Evolutionary conservation across 2,113 vertebrate genomes (phyloP), one percentile per base, ranked within the genome.

Genomic region (Sardina pilchardus): DNA sequence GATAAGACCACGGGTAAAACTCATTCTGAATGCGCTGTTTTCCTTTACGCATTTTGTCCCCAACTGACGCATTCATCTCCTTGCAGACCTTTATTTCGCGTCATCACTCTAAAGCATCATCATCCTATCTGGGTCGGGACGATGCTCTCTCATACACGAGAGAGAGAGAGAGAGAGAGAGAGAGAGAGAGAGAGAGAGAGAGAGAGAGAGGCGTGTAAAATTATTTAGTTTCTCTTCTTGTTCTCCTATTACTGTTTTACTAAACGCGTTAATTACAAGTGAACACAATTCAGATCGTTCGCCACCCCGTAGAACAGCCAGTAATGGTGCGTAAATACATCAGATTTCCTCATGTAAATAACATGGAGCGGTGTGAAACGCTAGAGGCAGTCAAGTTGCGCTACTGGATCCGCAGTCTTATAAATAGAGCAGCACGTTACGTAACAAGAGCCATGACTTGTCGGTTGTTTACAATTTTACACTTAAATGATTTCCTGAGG

Each of bases 11-110:
- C 44, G 63, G 67, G 67, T 5, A 17, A 75, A 75, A 75, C 10
- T 67, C 67, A 75, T 75, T 75, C 59, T 34, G 56, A 67, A 47
- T 81, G 86, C 85, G 17, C 84, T 85, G 84, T 87, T 56, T 85
- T 91, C 88, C 85, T 91, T 85, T 93, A 90, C 93, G 93, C 92
- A 93, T 90, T 71, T 71, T 45, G 50, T 56, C 87, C 85, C 88
- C 44, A 82, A 71, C 9, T 94, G 94, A 95, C 93, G 94, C 92
- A 92, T 50, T 56, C 30, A 90, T 85, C 89, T 88, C 89, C 89
- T 87, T 87, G 85, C 90, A 88, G 30, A 85, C 85, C 84, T 88
- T 85, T 36, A 36, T 88, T 90, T 87, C 89, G 85, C 91, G 89
- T 93, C 92, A 93, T 91, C 89, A 86, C 67, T 36, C 1, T 2